phyloP scores from a whole-genome alignment of 2,888 invertebrate genomes.

The Pelosia muscerda region DNA sequence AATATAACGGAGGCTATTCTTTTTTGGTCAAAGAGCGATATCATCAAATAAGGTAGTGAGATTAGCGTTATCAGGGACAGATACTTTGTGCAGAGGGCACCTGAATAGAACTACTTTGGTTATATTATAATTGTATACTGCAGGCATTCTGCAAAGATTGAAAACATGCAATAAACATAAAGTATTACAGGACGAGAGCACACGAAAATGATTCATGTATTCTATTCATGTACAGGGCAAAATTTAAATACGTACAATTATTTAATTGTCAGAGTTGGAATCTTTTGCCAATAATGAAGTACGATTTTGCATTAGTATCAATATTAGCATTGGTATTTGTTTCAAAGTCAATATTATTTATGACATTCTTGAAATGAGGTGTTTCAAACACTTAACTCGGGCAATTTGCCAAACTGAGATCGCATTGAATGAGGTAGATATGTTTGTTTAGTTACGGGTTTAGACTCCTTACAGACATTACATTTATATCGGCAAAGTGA shows the following conservation, averaged over 20 bases:
- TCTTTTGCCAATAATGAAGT: neutral
- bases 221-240: neutral
- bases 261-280: neutral
- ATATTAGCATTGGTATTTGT: slow-evolving; percentile 11
- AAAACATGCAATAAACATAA: neutral
- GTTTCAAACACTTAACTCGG: neutral
- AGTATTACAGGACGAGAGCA: neutral
- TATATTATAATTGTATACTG: neutral
- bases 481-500: too few species aligned
- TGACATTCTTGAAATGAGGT: slow-evolving; percentile 6
- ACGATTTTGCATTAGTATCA: neutral
- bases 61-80: neutral
- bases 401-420: slow-evolving; percentile 7
- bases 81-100: neutral
- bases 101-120: neutral
- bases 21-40: neutral
- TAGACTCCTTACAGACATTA: neutral
- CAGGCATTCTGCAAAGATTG: too few species aligned
- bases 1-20: neutral
- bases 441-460: neutral
- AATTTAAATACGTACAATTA: neutral
- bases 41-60: neutral
- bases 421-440: neutral
- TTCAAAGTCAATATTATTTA: slow-evolving; percentile 13
- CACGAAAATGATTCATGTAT: neutral